A percentile compares a stretch with the other conserved stretches of the same genome.
These are phyloP conservation scores for Trididemnum miniatum DNA, from an alignment of 23 tunicate genomes.

Conservation along the genomic window DNA sequence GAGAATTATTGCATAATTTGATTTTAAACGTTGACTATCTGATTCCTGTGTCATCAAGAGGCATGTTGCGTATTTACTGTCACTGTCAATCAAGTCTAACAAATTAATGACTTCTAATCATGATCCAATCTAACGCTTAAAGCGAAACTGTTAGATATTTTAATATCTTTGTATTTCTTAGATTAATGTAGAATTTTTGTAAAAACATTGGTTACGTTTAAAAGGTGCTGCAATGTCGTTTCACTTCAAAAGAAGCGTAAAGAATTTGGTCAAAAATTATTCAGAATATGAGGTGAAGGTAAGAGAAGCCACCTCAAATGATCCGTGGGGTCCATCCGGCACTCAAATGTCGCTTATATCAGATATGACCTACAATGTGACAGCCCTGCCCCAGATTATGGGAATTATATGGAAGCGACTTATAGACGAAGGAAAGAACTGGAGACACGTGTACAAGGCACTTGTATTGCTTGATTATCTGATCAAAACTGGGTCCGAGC, in stretches of 20 bases:
- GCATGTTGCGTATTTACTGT: too few species aligned
- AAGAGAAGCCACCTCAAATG: constrained; percentile 75
- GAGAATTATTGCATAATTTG: too few species aligned
- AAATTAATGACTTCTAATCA: too few species aligned
- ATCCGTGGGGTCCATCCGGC: constrained; percentile 65
- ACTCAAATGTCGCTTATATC: constrained; percentile 68
- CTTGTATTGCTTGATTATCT: constrained; percentile 64
- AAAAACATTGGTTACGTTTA: too few species aligned
- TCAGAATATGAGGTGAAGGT: constrained; percentile 68
- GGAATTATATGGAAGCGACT: constrained; percentile 67
- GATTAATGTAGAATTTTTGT: too few species aligned
- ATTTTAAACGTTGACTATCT: too few species aligned
- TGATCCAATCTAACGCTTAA: too few species aligned
- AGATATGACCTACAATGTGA: constrained; percentile 56
- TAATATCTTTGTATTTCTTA: too few species aligned
- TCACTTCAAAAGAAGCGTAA: constrained; percentile 51
- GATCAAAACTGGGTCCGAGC: constrained; percentile 71
- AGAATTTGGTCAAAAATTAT: constrained; percentile 68
- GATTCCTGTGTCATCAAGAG: too few species aligned
- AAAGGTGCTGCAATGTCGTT: too few species aligned
- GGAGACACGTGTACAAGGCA: constrained; percentile 81
- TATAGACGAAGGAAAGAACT: constrained; percentile 75
- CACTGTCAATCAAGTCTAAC: too few species aligned
- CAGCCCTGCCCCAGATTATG: constrained; percentile 60
- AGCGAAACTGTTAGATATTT: too few species aligned